Percentiles rank a stretch among this genome's conserved stretches.
phyloP scores from a whole-genome alignment of 2,113 vertebrate species.

The Galemys pyrenaicus region DNA sequence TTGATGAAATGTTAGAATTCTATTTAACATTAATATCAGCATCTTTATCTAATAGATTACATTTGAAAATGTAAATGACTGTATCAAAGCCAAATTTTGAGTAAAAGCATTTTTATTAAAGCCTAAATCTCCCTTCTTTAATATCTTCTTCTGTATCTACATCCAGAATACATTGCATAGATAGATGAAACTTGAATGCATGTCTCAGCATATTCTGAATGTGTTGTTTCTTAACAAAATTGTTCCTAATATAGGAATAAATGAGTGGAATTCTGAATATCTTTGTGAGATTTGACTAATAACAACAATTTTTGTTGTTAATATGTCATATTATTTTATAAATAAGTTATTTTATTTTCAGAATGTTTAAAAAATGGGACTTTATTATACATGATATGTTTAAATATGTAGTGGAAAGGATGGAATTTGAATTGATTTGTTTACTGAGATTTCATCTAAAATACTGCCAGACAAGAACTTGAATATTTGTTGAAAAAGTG shows the following conservation, averaged over 20 bases:
- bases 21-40: neutral
- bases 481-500: conserved; percentile 23
- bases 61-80: neutral
- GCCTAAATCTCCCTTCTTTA: neutral
- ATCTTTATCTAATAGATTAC: neutral
- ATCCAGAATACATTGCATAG: neutral
- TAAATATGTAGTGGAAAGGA: neutral
- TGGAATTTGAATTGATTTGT: neutral
- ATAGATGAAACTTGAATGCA: neutral
- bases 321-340: neutral
- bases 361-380: neutral
- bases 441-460: neutral
- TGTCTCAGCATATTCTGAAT: neutral
- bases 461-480: neutral
- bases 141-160: neutral
- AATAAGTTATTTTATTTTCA: neutral
- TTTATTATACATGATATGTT: neutral
- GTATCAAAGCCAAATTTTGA: neutral
- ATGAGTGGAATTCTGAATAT: neutral
- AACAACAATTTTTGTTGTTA: too few relatives aligned
- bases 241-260: neutral
- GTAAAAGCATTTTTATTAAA: neutral
- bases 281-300: neutral
- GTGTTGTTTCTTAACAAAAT: neutral
- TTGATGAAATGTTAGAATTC: neutral